Conservation (phyloP, 2,113 vertebrate species). For the Vulpes vulpes region DNA sequence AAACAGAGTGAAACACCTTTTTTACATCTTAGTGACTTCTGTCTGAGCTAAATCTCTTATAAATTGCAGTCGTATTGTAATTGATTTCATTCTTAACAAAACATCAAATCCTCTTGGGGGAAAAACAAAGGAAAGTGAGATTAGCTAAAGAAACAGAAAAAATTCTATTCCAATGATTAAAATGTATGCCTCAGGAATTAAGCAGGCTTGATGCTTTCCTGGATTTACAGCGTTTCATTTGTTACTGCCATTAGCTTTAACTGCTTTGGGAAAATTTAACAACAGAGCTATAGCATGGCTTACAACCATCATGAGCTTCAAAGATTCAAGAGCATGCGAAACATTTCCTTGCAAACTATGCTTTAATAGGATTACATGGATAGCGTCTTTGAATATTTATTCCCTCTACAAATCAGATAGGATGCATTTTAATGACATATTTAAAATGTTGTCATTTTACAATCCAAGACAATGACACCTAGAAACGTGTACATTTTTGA, state of each 20-base stretch:
- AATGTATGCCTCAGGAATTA: slow-evolving; percentile 75
- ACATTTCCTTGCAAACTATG: slow-evolving; percentile 52
- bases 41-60: slow-evolving; percentile 68
- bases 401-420: slow-evolving; percentile 71
- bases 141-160: slow-evolving; percentile 72
- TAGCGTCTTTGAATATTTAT: slow-evolving; percentile 75
- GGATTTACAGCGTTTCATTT: slow-evolving; percentile 77
- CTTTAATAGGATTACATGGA: slow-evolving; percentile 72
- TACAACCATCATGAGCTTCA: slow-evolving; percentile 75
- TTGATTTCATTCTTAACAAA: slow-evolving; percentile 74
- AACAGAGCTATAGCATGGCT: slow-evolving; percentile 66
- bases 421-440: slow-evolving; percentile 69
- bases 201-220: slow-evolving; percentile 72
- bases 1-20: slow-evolving; percentile 5
- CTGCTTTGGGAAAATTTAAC: slow-evolving; percentile 79
- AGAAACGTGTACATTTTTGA: slow-evolving; percentile 61
- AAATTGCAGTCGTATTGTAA: slow-evolving; percentile 38
- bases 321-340: slow-evolving; percentile 70
- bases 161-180: slow-evolving; percentile 79
- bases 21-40: slow-evolving; percentile 60
- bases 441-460: slow-evolving; percentile 73
- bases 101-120: slow-evolving; percentile 66
- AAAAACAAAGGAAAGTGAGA: slow-evolving; percentile 73
- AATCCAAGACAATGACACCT: slow-evolving; percentile 72
- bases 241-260: slow-evolving; percentile 72